phyloP scores from a whole-genome alignment of 2,797 vertebrate species.

The Coendou prehensilis region DNA sequence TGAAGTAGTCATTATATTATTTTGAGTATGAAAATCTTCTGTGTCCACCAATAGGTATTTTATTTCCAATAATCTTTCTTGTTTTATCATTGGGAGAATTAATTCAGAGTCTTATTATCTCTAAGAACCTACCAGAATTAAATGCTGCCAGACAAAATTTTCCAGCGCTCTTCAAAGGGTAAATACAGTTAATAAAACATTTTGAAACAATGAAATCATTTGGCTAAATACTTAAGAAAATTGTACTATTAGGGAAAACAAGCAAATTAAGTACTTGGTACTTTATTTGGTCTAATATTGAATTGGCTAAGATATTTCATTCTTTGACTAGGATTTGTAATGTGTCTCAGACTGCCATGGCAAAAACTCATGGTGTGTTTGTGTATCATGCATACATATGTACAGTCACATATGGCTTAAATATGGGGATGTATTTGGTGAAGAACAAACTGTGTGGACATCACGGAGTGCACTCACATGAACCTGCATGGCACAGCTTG shows the following conservation, averaged over 20 bases:
- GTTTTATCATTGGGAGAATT: not conserved
- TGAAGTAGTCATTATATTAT: not conserved
- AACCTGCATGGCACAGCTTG: not conserved
- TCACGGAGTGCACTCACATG: not conserved
- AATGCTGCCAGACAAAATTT: not conserved
- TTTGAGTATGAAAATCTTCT: not conserved
- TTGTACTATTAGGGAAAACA: not conserved
- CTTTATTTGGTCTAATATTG: not conserved
- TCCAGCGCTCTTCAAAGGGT: not conserved
- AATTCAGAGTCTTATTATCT: not conserved
- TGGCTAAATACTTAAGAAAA: constrained; percentile 9
- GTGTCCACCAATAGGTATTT: not conserved
- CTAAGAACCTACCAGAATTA: not conserved
- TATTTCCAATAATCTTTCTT: not conserved
- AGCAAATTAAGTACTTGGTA: not conserved
- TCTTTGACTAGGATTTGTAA: not conserved
- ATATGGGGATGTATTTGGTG: not conserved
- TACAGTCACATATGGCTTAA: too few relatives aligned
- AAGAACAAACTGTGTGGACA: not conserved
- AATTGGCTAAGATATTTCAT: not conserved
- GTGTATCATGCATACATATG: not conserved
- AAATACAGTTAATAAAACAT: not conserved
- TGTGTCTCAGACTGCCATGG: not conserved
- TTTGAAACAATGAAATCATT: not conserved
- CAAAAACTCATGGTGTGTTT: not conserved